A percentile compares a stretch with the other conserved stretches of the same genome.
These are phyloP conservation scores for Malurus leucopterus DNA, from an alignment of 2,797 vertebrate genomes.

Conservation along the genomic window DNA sequence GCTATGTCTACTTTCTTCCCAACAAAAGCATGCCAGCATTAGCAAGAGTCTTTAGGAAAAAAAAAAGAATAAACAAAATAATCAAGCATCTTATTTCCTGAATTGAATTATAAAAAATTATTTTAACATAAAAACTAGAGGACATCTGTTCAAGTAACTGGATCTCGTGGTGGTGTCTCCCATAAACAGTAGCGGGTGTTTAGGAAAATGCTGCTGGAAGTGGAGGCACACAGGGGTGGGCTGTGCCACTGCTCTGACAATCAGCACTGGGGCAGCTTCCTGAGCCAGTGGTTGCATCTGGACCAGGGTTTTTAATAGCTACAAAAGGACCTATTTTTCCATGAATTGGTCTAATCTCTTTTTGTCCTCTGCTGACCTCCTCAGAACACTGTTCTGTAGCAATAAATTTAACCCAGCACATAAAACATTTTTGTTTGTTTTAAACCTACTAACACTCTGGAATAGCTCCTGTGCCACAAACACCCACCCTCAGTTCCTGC, in stretches of 20 bases:
- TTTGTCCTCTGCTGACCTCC: background rate
- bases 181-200: background rate
- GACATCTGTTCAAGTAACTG: background rate
- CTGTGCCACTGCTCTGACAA: background rate
- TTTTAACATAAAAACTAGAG: background rate
- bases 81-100: background rate
- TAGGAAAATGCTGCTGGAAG: background rate
- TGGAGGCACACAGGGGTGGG: background rate
- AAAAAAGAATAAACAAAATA: background rate
- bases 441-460: background rate
- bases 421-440: background rate
- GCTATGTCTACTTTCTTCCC: constrained; percentile 19
- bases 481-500: background rate
- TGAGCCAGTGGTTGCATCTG: background rate
- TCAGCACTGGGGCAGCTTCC: constrained; percentile 33
- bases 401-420: background rate
- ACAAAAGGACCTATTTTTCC: constrained; percentile 19
- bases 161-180: background rate
- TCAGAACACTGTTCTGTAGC: background rate
- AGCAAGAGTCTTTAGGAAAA: background rate
- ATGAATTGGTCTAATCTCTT: constrained; percentile 1
- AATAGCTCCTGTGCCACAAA: background rate
- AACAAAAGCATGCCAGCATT: background rate
- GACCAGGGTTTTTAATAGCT: background rate
- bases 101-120: background rate